Conservation (phyloP, 1,140 invertebrate species). For the Bombus fervidus region DNA sequence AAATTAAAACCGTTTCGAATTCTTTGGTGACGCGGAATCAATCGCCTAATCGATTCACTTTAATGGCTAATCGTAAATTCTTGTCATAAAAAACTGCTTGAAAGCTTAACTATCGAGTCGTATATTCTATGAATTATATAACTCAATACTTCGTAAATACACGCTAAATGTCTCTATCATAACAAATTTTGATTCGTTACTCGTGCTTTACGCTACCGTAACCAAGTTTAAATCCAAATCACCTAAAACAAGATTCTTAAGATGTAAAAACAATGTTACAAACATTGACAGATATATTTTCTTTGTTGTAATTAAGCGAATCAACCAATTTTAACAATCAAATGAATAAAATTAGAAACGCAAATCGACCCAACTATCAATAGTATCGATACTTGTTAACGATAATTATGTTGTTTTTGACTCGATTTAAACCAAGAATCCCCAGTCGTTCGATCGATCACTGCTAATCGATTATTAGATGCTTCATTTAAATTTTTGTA, state of each 20-base stretch:
- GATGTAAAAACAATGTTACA: background rate
- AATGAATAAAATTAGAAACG: background rate
- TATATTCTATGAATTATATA: conserved; percentile 11
- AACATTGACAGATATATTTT: background rate
- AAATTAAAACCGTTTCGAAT: background rate
- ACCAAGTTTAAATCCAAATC: background rate
- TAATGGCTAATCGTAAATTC: conserved; percentile 9
- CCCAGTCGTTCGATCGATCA: background rate
- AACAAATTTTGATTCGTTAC: conserved; percentile 47
- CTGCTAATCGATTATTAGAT: background rate
- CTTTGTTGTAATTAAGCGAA: background rate
- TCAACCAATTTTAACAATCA: background rate
- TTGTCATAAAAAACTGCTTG: conserved; percentile 36
- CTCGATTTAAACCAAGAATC: background rate
- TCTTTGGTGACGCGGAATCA: background rate
- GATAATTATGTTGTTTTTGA: background rate
- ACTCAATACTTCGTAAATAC: background rate
- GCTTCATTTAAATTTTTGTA: background rate
- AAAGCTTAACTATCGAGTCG: conserved; percentile 39
- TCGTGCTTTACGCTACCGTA: background rate
- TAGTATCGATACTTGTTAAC: background rate
- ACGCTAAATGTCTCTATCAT: conserved; percentile 18
- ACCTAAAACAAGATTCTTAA: background rate
- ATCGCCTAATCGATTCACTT: background rate
- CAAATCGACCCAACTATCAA: background rate